A percentile compares a stretch with the other conserved stretches of the same genome.
Conservation (phyloP, 2,888 invertebrate species). For the Amphipyra berbera region DNA sequence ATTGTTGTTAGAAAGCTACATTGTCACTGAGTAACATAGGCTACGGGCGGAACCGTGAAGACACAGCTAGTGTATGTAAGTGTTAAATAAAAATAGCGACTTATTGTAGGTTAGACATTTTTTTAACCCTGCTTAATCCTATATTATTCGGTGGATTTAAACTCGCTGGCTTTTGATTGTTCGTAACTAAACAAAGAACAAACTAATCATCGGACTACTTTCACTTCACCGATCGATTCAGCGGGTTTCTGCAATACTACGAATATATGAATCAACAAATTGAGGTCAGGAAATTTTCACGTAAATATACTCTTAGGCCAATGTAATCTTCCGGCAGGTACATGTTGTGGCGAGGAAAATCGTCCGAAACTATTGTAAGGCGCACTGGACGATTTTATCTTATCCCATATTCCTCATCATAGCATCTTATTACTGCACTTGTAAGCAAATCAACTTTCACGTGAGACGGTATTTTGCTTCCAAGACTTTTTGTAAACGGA, state of each 20-base stretch:
- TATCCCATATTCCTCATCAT: constrained; percentile 2
- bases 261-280: constrained; percentile 21
- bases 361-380: neutral
- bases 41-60: too few species aligned
- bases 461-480: neutral
- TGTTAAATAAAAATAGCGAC: neutral
- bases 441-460: neutral
- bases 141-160: constrained; percentile 12
- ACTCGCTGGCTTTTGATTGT: constrained; percentile 14
- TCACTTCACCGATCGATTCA: constrained; percentile 30
- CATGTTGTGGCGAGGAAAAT: constrained; percentile 4
- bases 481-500: neutral
- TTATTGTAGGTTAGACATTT: neutral
- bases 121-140: neutral
- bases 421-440: neutral
- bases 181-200: constrained; percentile 23
- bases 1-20: too few species aligned
- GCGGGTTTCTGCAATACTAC: constrained; percentile 1
- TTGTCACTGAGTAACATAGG: too few species aligned
- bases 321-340: constrained; percentile 10
- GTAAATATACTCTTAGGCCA: constrained; percentile 22
- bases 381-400: neutral
- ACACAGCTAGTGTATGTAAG: too few species aligned
- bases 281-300: constrained; percentile 24
- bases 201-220: constrained; percentile 40